phyloP scores from a whole-genome alignment of 2,888 invertebrate genomes.

The Barypeithes pellucidus region DNA sequence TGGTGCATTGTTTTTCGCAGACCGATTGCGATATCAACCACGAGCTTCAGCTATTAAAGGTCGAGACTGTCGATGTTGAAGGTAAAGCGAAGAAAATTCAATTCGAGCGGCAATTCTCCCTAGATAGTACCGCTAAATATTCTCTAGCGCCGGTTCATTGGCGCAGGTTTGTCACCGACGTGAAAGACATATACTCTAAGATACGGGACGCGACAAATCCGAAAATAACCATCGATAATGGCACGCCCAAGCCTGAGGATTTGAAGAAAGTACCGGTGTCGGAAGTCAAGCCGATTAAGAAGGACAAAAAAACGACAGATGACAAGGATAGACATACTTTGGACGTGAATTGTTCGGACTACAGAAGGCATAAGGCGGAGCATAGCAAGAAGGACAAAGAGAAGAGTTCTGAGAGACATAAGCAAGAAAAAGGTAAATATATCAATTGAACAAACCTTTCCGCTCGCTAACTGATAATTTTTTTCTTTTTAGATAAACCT shows the following conservation, averaged over 20 bases:
- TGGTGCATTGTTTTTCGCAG: slow-evolving; percentile 82
- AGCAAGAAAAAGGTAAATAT: slow-evolving; percentile 26
- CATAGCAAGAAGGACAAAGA: slow-evolving; percentile 54
- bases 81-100: slow-evolving; percentile 75
- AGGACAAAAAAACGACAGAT: slow-evolving; percentile 62
- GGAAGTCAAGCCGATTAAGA: slow-evolving; percentile 66
- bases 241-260: slow-evolving; percentile 62
- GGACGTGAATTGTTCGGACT: slow-evolving; percentile 62
- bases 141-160: slow-evolving; percentile 65
- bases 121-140: slow-evolving; percentile 67
- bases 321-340: slow-evolving; percentile 62
- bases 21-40: slow-evolving; percentile 84
- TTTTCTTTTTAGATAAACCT: slow-evolving; percentile 23
- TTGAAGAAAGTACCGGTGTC: slow-evolving; percentile 59
- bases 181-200: slow-evolving; percentile 65
- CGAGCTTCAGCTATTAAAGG: slow-evolving; percentile 81
- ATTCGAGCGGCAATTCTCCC: slow-evolving; percentile 70
- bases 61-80: slow-evolving; percentile 79
- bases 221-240: slow-evolving; percentile 69
- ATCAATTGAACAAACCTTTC: no score
- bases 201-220: slow-evolving; percentile 65
- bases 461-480: no score
- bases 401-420: slow-evolving; percentile 33
- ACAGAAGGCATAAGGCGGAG: slow-evolving; percentile 61
- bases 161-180: slow-evolving; percentile 63